These are phyloP conservation scores for Argya squamiceps DNA, from an alignment of 2,797 vertebrate species.

Conservation along the genomic window DNA sequence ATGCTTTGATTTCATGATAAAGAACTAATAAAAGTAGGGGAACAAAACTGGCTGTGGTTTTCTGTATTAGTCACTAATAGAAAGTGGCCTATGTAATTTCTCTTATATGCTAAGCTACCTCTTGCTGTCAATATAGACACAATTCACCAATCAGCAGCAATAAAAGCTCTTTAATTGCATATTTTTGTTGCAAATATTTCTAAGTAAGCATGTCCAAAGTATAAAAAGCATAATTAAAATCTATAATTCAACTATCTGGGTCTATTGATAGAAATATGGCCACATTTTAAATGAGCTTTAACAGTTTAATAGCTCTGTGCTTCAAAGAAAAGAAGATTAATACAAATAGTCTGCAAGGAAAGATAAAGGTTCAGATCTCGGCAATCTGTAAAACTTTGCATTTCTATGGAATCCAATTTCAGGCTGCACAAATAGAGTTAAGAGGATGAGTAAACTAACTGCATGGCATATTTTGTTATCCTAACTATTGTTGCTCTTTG, in stretches of 20 bases:
- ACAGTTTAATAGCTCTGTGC: conserved; percentile 33
- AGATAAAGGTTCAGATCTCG: conserved; percentile 57
- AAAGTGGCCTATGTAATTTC: not conserved
- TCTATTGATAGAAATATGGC: conserved; percentile 19
- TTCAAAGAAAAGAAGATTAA: conserved; percentile 60
- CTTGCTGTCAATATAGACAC: not conserved
- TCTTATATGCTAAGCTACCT: not conserved
- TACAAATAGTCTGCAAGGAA: conserved; percentile 52
- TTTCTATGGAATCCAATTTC: conserved; percentile 64
- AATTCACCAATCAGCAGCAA: not conserved
- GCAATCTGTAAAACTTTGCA: conserved; percentile 49
- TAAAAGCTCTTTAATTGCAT: conserved; percentile 9
- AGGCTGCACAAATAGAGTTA: conserved; percentile 58
- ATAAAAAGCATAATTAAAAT: conserved; percentile 52
- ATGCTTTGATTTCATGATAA: not conserved
- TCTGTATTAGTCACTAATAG: not conserved
- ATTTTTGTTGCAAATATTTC: conserved; percentile 11
- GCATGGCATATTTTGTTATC: conserved; percentile 40
- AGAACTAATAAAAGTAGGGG: not conserved
- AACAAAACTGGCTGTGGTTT: not conserved
- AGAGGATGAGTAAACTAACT: conserved; percentile 59
- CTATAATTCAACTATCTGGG: conserved; percentile 9
- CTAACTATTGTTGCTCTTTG: not conserved
- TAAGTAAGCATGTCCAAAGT: conserved; percentile 28
- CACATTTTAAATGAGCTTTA: conserved; percentile 46